Evolutionary conservation across 2,797 vertebrate species (phyloP), one percentile per base, ranked within the genome.

Genomic region (Merluccius polli): DNA sequence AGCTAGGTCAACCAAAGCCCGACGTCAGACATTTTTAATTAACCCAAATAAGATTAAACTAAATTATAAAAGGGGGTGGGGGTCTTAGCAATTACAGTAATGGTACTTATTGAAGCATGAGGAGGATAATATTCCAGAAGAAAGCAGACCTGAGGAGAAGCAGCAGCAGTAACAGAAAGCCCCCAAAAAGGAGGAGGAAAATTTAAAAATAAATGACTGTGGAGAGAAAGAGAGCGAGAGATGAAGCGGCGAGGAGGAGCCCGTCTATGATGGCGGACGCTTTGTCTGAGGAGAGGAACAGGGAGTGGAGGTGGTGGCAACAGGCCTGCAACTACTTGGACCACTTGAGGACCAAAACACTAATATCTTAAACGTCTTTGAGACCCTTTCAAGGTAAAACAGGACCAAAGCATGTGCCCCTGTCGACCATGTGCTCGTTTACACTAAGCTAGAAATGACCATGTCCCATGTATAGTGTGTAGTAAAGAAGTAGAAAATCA

Each of bases 241-340:
- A 73, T 77, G 77, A 63, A 8, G 52, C 80, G 82, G 87, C 73
- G 78, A 33, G 2, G 84, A 95, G 92, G 93, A 93, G 93, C 93
- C 93, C 92, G 76, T 93, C 93, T 93, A 85, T 85, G 85, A 86
- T 82, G 82, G 77, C 74, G 71, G 73, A 52, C 74, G 27, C 78
- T 83, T 74, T 80, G 78, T 80, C 77, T 75, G 68, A 44, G 44
- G 72, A 80, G 38, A n/a, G 63, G 44, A 78, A 67, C 75, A 72
- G 76, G 81, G 73, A 73, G 59, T 44, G 75, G 31, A 41, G 67
- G 35, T 79, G 70, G 73, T 70, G 38, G 44, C 74, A 24, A n/a
- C n/a, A 32, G 13, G 69, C 71, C 76, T 81, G 83, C 63, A 41
- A 16, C 38, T 35, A 35, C 8, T 35, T 38, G 36, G 36, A 38